Conservation (phyloP, 2,113 vertebrate genomes). For the Xenus cinereus region DNA sequence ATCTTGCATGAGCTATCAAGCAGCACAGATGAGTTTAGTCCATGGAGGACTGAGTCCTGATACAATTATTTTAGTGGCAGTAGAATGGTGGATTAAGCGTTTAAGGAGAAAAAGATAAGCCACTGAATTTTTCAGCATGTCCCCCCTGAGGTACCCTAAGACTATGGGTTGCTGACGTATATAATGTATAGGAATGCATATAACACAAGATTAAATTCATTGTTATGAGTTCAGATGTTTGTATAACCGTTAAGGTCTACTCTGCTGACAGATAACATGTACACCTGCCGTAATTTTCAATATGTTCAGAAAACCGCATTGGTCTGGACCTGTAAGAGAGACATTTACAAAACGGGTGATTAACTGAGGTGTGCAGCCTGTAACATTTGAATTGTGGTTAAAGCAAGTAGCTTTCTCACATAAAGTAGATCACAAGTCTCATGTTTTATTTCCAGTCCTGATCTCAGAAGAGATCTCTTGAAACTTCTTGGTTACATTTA, state of each 20-base stretch:
- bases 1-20: not conserved
- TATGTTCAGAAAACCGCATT: not conserved
- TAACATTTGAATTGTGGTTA: not conserved
- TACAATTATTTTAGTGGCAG: not conserved
- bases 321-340: not conserved
- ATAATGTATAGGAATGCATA: not conserved
- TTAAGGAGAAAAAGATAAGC: not conserved
- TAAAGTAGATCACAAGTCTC: not conserved
- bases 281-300: not conserved
- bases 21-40: not conserved
- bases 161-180: not conserved
- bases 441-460: not conserved
- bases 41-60: not conserved
- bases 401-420: not conserved
- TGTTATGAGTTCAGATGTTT: not conserved
- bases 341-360: not conserved
- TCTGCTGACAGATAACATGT: not conserved
- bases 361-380: not conserved
- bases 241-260: not conserved
- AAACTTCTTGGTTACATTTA: not conserved
- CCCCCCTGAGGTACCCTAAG: not conserved
- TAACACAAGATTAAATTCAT: not conserved
- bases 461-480: not conserved
- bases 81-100: not conserved
- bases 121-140: not conserved